These are phyloP conservation scores for Aleadryas rufinucha DNA, from an alignment of 2,113 vertebrate species.

Conservation along the genomic window DNA sequence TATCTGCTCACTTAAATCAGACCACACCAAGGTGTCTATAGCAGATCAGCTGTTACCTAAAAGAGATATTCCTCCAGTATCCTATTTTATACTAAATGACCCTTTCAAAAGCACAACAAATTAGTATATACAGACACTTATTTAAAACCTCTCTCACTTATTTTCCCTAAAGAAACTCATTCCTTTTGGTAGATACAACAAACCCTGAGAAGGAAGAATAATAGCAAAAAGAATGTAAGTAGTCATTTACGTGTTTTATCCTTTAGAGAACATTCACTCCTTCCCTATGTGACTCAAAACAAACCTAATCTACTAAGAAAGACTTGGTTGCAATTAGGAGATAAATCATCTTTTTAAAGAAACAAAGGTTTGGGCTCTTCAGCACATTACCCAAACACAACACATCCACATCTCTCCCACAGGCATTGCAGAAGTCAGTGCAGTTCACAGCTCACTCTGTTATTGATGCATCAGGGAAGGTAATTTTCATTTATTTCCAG, in stretches of 20 bases:
- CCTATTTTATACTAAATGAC: background rate
- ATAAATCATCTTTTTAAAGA: background rate
- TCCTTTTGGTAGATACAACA: background rate
- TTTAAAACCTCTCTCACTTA: background rate
- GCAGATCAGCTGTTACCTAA: background rate
- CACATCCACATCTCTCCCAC: background rate
- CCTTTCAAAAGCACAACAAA: background rate
- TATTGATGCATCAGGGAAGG: background rate
- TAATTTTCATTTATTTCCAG: background rate
- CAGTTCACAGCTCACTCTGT: background rate
- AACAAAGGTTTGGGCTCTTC: background rate
- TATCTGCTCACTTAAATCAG: background rate
- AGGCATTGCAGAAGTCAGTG: background rate
- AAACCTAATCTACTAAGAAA: background rate
- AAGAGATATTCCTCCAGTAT: background rate
- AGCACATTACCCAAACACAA: background rate
- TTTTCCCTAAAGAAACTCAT: background rate
- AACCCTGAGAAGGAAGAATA: background rate
- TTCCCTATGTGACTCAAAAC: background rate
- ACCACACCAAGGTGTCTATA: rapidly evolving
- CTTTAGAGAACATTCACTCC: background rate
- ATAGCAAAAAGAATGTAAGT: background rate
- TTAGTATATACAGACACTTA: background rate
- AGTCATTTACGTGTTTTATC: background rate
- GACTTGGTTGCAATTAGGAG: background rate